Evolutionary conservation across 2,888 invertebrate genomes (phyloP).

Genomic region (Mystacides longicornis): DNA sequence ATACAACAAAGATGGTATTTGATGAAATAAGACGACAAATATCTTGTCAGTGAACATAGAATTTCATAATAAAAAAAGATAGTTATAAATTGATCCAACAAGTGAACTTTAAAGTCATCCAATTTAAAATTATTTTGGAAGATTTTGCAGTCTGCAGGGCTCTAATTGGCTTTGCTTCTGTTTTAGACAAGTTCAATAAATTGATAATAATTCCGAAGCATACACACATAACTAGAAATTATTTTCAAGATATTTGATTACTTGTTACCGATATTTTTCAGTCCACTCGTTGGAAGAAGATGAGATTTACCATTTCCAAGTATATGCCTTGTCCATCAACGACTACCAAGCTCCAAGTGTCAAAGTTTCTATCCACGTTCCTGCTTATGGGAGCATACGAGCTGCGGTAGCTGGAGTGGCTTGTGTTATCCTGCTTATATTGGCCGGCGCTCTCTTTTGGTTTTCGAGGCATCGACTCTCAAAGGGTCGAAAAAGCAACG

Average conservation of each 20-base stretch:
- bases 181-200: too few relatives aligned
- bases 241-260: too few relatives aligned
- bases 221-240: too few relatives aligned
- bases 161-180: neutral
- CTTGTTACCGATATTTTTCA: too few relatives aligned
- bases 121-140: too few relatives aligned
- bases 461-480: constrained; percentile 17
- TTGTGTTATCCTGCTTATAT: constrained; percentile 58
- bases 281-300: constrained; percentile 68
- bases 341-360: constrained; percentile 57
- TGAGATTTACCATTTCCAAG: constrained; percentile 65
- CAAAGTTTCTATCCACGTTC: constrained; percentile 57
- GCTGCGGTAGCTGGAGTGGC: constrained; percentile 65
- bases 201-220: too few relatives aligned
- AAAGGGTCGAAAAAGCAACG: neutral
- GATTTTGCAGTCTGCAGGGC: neutral
- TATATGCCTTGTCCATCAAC: constrained; percentile 55
- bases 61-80: too few relatives aligned
- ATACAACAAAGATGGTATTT: too few relatives aligned
- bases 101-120: too few relatives aligned
- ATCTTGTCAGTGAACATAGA: too few relatives aligned
- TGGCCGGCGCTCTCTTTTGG: constrained; percentile 51
- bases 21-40: too few relatives aligned
- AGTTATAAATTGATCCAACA: too few relatives aligned
- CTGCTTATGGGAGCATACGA: constrained; percentile 62